Evolutionary conservation across 2,797 vertebrate species (phyloP).

Genomic region (Hoplostethus mediterraneus): DNA sequence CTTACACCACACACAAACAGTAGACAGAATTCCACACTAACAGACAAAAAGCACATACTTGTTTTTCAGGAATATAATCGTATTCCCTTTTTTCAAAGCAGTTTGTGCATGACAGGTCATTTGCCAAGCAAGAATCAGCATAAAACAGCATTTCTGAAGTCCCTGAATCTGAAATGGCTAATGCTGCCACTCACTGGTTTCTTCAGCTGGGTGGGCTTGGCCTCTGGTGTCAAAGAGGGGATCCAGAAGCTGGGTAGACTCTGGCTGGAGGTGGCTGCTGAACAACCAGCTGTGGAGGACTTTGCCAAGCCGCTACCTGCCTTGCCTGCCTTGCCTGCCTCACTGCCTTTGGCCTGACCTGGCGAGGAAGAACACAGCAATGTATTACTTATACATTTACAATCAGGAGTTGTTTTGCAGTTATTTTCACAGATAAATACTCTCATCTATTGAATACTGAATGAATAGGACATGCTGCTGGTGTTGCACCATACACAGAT

Average conservation of each 20-base stretch:
- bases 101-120: too few species aligned
- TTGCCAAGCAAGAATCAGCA: too few species aligned
- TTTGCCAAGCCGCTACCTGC: conserved; percentile 49
- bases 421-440: too few species aligned
- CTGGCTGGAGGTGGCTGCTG: conserved; percentile 53
- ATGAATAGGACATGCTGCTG: too few species aligned
- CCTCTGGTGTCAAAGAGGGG: conserved; percentile 90
- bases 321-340: conserved; percentile 23
- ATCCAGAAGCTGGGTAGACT: conserved; percentile 92
- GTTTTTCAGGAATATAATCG: not conserved
- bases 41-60: not conserved
- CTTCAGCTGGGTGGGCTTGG: conserved; percentile 88
- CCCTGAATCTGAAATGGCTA: too few species aligned
- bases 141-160: too few species aligned
- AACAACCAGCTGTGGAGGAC: conserved; percentile 34
- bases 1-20: too few species aligned
- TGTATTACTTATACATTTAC: too few species aligned
- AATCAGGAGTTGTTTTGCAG: too few species aligned
- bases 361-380: not conserved
- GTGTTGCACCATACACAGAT: too few species aligned
- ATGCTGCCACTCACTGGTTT: conserved; percentile 86
- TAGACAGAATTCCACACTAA: not conserved
- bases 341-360: conserved; percentile 52
- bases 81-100: not conserved
- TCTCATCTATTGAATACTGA: too few species aligned